Conservation (phyloP, 2,113 vertebrate genomes). For the Periophthalmus modestus region DNA sequence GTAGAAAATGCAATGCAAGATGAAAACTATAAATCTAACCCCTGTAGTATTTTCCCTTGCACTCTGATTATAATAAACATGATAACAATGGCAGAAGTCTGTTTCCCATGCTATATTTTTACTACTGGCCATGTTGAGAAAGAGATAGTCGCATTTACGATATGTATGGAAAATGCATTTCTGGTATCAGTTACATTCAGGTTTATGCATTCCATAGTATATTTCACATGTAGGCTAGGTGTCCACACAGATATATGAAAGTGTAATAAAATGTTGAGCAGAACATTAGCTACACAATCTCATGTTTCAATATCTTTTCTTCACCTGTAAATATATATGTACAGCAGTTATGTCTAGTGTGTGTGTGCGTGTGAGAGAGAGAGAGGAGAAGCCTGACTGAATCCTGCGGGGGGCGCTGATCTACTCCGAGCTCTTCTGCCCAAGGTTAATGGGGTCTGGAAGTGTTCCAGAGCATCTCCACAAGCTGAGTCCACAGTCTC, state of each 20-base stretch:
- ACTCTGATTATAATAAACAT: background rate
- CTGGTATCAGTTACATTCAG: background rate
- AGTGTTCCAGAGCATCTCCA: conserved; percentile 65
- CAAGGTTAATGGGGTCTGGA: conserved; percentile 75
- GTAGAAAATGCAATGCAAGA: background rate
- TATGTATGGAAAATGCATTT: background rate
- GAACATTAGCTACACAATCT: background rate
- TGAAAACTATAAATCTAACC: background rate
- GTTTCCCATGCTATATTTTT: background rate
- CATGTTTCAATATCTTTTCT: background rate
- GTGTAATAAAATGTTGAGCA: background rate
- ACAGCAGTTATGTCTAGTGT: background rate
- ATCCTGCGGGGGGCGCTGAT: conserved; percentile 47
- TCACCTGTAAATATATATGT: background rate
- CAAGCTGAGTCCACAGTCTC: conserved; percentile 25
- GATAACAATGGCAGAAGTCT: background rate
- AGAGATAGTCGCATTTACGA: background rate
- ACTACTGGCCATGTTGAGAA: background rate
- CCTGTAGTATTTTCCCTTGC: background rate
- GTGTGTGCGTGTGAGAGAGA: background rate
- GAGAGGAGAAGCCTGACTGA: conserved; percentile 31
- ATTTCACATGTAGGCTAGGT: no score
- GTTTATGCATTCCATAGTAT: background rate
- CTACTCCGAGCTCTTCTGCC: conserved; percentile 47
- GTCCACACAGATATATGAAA: background rate